Conservation (phyloP, 2,888 invertebrate species). For the Acronicta leporina region DNA sequence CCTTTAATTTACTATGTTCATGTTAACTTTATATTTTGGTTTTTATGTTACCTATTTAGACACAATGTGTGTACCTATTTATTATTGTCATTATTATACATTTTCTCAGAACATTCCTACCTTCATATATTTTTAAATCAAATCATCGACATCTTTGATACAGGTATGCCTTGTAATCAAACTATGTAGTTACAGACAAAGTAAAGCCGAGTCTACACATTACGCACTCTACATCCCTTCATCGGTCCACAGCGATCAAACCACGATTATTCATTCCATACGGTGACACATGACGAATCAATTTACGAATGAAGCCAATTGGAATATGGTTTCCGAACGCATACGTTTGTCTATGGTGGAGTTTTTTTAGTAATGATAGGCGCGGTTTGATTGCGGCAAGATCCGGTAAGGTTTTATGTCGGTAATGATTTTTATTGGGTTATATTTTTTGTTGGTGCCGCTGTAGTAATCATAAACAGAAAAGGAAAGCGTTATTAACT, state of each 20-base stretch:
- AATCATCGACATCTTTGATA: too few relatives aligned
- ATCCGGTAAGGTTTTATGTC: slow-evolving; percentile 26
- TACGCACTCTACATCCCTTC: slow-evolving; percentile 56
- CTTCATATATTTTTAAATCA: too few relatives aligned
- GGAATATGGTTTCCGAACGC: slow-evolving; percentile 60
- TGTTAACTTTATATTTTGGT: too few relatives aligned
- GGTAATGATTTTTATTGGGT: slow-evolving; percentile 42
- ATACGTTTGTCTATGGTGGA: slow-evolving; percentile 57
- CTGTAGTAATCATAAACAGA: not conserved
- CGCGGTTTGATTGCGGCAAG: slow-evolving; percentile 48
- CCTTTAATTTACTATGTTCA: too few relatives aligned
- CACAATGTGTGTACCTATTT: too few relatives aligned
- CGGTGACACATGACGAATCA: slow-evolving; percentile 88
- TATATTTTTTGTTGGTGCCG: slow-evolving; percentile 30
- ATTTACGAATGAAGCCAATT: slow-evolving; percentile 77
- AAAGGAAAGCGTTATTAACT: not conserved
- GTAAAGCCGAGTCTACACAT: slow-evolving; percentile 59
- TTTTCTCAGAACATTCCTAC: too few relatives aligned
- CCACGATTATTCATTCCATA: slow-evolving; percentile 85
- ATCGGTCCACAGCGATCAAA: slow-evolving; percentile 52
- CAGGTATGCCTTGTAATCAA: too few relatives aligned
- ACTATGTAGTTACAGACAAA: too few relatives aligned
- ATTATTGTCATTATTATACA: too few relatives aligned
- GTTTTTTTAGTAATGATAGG: slow-evolving; percentile 50
- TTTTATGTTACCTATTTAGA: too few relatives aligned